Evolutionary conservation across 2,113 vertebrate species (phyloP), one percentile per base, ranked within the genome.

Genomic region (Alaudala cheleensis): DNA sequence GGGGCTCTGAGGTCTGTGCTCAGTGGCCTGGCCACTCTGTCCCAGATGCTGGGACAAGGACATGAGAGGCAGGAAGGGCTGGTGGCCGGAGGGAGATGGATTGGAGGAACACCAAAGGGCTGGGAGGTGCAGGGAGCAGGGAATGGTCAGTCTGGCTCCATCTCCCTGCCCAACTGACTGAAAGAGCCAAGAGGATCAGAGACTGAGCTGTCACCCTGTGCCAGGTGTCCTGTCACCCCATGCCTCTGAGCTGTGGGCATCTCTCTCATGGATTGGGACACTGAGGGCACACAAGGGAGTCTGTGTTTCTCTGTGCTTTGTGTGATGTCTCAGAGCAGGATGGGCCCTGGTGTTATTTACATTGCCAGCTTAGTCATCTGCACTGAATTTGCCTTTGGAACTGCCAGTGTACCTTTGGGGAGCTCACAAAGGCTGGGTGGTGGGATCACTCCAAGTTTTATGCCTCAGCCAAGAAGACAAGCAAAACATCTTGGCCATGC

Each of bases 301-400:
- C n/a, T 39, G 29, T 72, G 67, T 40, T 78, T 62, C 56, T 81
- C 29, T 85, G 40, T 88, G 40, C 23, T 23, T n/a, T 15, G 13
- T 69, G 42, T 34, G 60, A 80, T 79, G 67, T 62, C 62, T 85
- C 39, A 18, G 80, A 56, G 73, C 40, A 87, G 33, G 51, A 49
- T 17, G 39, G 28, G 31, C 16, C 70, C 73, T 65, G 65, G 79
- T 14, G 14, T 72, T 92, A 37, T 69, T 91, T 77, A 58, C 14
- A 5, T 82, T 85, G 6, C 42, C 57, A 31, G 0, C 14, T 88
- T n/a, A 6, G 25, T 57, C 51, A 74, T 58, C 76, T 81, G 60
- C 44, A n/a, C 33, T 88, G 93, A 71, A 88, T 94, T 77, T 95
- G 58, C 50, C 28, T 62, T 92, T 61, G 42, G 56, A 82, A 54